Conservation (phyloP, 1,140 invertebrate genomes). For the Maniola jurtina region DNA sequence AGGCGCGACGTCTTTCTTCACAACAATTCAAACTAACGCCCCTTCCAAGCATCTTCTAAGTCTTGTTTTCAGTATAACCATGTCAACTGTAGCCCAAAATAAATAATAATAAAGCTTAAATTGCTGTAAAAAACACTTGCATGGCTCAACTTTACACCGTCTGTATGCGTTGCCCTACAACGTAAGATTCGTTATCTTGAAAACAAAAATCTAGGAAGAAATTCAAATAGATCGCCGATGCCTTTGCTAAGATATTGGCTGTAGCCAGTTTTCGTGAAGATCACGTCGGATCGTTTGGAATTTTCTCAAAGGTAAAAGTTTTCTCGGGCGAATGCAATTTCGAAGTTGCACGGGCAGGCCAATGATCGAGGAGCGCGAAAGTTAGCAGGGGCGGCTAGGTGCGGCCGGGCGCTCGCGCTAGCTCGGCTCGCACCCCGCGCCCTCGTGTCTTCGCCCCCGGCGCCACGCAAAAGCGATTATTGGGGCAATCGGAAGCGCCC, state of each 20-base stretch:
- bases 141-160: too few relatives aligned
- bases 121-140: too few relatives aligned
- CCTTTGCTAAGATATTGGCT: slow-evolving; percentile 50
- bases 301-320: slow-evolving; percentile 69
- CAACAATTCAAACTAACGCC: too few relatives aligned
- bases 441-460: slow-evolving; percentile 32
- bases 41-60: too few relatives aligned
- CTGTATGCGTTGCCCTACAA: too few relatives aligned
- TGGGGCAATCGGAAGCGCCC: slow-evolving; percentile 68
- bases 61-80: too few relatives aligned
- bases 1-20: too few relatives aligned
- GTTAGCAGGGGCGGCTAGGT: slow-evolving; percentile 28
- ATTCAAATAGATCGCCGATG: slow-evolving; percentile 32
- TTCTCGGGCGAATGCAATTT: slow-evolving; percentile 64
- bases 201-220: not conserved
- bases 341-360: slow-evolving; percentile 50
- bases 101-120: too few relatives aligned
- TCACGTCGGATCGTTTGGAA: slow-evolving; percentile 54
- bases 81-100: too few relatives aligned
- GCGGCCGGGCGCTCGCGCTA: slow-evolving; percentile 1
- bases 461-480: slow-evolving; percentile 69
- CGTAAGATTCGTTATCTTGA: not conserved
- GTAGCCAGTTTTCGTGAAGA: slow-evolving; percentile 54
- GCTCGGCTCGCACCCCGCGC: slow-evolving; percentile 28
- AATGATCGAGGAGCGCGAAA: slow-evolving; percentile 34